Base-by-base conservation (phyloP, 30 jellyfish, hydroid and myxozoan species). In the Aurelia aurita complex sp. Pacific region DNA sequence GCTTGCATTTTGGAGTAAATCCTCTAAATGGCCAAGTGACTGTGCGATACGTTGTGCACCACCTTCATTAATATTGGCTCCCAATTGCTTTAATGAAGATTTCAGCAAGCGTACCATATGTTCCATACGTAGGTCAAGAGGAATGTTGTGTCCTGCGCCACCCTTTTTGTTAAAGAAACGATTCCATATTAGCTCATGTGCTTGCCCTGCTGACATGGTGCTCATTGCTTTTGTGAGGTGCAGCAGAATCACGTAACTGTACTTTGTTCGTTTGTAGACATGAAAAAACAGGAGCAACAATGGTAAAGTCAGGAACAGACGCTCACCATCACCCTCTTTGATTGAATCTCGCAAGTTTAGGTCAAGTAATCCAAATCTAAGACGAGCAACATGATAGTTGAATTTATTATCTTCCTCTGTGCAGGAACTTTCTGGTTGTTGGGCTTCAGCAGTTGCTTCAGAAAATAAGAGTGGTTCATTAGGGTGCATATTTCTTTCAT, bases 131-230 rank as follows among this genome's bases (percentile, higher is more conserved):
- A 43, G 54, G 54, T 43, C 54, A 2, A 43, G 36, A 8, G 71
- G 71, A 10, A 10, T 10, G 12, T 62, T 62, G 36, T 62, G 33
- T 32, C 71, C 71, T 62, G 71, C n/a, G 9, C 71, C 71, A 62
- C 23, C 71, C 10, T 5, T 62, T 62, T 62, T 62, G 36, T 62
- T 62, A 10, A 18, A 62, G 12, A 62, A 62, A 8, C 71, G 71
- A 62, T 62, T 32, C 33, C 36, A 62, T n/a, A 62, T 62, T 18
- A 62, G 71, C 71, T 62, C 71, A 62, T 62, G 71, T 62, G 71
- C 71, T n/a, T n/a, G 36, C 36, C 71, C 36, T 62, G 33, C 9
- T n/a, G 71, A 62, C 36, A 62, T n/a, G 71, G 9, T 62, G 33
- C 10, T 32, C 33, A n/a, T n/a, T n/a, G 36, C 71, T 62, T 62